Percentiles rank a stretch among this genome's conserved stretches.
Evolutionary conservation across 2,888 invertebrate genomes (phyloP).

Genomic region (Oasisia sp.): DNA sequence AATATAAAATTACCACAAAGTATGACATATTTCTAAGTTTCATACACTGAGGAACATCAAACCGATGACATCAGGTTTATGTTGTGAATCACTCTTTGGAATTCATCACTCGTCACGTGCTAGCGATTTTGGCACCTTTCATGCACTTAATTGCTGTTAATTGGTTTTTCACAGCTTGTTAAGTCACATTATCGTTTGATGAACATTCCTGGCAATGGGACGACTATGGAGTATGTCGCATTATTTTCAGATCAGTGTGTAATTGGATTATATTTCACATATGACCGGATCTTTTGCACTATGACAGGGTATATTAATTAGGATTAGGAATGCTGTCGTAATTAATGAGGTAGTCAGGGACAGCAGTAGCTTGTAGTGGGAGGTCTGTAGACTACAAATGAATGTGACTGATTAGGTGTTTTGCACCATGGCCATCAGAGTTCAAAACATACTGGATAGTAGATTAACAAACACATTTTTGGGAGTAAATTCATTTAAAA

Average conservation of each 20-base stretch:
- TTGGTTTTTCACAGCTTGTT: neutral
- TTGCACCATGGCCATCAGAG: neutral
- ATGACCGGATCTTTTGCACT: neutral
- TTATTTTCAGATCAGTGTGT: neutral
- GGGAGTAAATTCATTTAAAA: too few relatives aligned
- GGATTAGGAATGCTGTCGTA: neutral
- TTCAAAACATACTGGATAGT: neutral
- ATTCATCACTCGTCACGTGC: too few relatives aligned
- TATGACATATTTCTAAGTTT: neutral
- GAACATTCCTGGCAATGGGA: neutral
- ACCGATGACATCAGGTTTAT: neutral
- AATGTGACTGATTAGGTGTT: neutral
- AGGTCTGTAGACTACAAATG: neutral
- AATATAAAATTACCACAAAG: neutral
- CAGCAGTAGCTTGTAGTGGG: neutral
- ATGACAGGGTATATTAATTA: neutral
- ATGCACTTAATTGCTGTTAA: neutral
- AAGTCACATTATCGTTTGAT: neutral
- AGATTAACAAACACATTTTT: too few relatives aligned
- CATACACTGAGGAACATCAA: neutral
- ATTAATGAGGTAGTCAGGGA: neutral
- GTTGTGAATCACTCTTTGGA: neutral
- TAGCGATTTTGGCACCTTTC: too few relatives aligned
- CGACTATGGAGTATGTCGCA: neutral
- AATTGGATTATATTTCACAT: neutral